A percentile compares a stretch with the other conserved stretches of the same genome.
Conservation (phyloP, 2,888 invertebrate genomes). For the Melieria crassipennis region DNA sequence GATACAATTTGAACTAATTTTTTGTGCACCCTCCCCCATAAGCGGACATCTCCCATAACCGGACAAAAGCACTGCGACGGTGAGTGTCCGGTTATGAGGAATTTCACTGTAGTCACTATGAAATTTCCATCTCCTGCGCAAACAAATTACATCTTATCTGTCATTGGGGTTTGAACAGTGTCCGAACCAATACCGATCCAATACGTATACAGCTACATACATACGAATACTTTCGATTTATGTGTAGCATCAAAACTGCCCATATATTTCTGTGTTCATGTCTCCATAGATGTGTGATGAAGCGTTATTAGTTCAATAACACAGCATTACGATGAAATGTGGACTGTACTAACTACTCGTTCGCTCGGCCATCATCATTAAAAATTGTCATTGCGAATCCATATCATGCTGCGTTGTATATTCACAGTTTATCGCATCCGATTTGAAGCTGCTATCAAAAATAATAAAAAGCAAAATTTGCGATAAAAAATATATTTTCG, state of each 20-base stretch:
- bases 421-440: conserved; percentile 28
- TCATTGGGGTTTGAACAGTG: too few relatives aligned
- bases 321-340: background rate
- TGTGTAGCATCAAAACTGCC: background rate
- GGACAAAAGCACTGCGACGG: too few relatives aligned
- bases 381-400: conserved; percentile 27
- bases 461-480: conserved; percentile 43
- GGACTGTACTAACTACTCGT: conserved; percentile 18
- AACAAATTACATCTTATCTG: too few relatives aligned
- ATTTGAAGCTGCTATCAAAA: conserved; percentile 39
- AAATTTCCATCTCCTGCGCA: too few relatives aligned
- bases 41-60: too few relatives aligned
- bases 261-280: background rate
- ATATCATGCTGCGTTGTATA: conserved; percentile 1
- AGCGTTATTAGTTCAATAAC: background rate
- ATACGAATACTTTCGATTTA: background rate
- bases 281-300: background rate
- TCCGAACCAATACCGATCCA: conserved; percentile 1
- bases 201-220: background rate
- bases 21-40: too few relatives aligned
- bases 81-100: too few relatives aligned
- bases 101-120: too few relatives aligned
- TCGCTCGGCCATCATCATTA: conserved; percentile 14
- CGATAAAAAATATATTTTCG: conserved; percentile 56
- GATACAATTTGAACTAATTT: too few relatives aligned